phyloP scores from a whole-genome alignment of 1,140 invertebrate genomes.

The Drosophila parvula region DNA sequence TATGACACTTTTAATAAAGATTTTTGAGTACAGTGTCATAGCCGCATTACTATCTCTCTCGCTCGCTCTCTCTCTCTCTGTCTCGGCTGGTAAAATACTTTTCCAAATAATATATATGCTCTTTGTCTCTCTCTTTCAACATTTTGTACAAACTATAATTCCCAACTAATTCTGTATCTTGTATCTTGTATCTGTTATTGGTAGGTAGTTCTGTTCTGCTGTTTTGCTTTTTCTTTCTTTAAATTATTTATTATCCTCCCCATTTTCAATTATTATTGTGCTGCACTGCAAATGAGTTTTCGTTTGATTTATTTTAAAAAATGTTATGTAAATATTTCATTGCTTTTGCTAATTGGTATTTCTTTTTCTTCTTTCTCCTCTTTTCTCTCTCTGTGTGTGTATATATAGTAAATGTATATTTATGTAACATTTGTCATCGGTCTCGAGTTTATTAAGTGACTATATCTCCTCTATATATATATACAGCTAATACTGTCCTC shows the following conservation, averaged over 20 bases:
- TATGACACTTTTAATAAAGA: too few relatives aligned
- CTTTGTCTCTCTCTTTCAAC: neutral
- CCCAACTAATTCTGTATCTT: constrained; percentile 14
- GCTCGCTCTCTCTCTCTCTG: too few relatives aligned
- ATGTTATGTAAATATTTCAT: constrained; percentile 62
- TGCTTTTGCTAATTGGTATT: constrained; percentile 48
- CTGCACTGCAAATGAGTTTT: constrained; percentile 78
- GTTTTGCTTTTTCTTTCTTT: constrained; percentile 8
- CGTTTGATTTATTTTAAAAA: constrained; percentile 67
- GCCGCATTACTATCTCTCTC: too few relatives aligned
- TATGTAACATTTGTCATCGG: constrained; percentile 39
- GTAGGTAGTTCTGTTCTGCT: constrained; percentile 43
- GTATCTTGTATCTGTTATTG: constrained; percentile 18
- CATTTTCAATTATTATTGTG: constrained; percentile 71
- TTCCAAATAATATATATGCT: constrained; percentile 23
- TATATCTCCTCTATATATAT: constrained; percentile 21
- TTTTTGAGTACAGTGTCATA: too few relatives aligned
- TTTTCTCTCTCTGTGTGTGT: neutral
- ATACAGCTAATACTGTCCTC: constrained; percentile 40
- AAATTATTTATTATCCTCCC: constrained; percentile 38
- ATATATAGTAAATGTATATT: constrained; percentile 34
- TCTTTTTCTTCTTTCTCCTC: neutral
- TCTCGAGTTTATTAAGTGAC: constrained; percentile 15
- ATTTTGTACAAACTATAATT: constrained; percentile 39
- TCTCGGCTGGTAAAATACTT: constrained; percentile 21